Conservation (phyloP, 2,797 vertebrate species). For the Sebastes matsubarae region DNA sequence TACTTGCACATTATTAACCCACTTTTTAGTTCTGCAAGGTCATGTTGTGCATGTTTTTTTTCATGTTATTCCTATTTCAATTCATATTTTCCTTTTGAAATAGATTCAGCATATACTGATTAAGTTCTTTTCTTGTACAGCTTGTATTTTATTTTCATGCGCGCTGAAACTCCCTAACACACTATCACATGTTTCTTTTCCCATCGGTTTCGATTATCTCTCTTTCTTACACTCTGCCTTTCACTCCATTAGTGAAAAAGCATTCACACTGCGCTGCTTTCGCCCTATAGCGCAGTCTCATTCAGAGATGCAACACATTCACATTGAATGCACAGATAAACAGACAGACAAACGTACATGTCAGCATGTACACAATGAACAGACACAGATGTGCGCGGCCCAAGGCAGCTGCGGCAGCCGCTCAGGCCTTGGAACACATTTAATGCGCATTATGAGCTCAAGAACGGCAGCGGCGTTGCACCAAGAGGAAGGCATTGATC, state of each 20-base stretch:
- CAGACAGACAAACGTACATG: neutral
- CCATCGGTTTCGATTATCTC: neutral
- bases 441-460: slow-evolving; percentile 10
- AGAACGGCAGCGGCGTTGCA: slow-evolving; percentile 10
- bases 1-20: neutral
- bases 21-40: neutral
- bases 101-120: neutral
- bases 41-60: neutral
- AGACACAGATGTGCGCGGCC: slow-evolving; percentile 17
- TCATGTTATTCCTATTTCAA: neutral
- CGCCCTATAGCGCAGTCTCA: neutral
- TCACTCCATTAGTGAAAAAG: neutral
- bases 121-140: neutral
- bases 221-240: neutral
- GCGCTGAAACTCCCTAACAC: neutral
- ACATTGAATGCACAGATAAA: slow-evolving; percentile 7
- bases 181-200: neutral
- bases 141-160: slow-evolving; percentile 3
- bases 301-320: neutral
- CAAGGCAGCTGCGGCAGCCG: slow-evolving; percentile 15
- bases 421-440: slow-evolving; percentile 16
- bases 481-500: slow-evolving; percentile 58
- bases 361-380: neutral
- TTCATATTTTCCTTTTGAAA: slow-evolving; percentile 4
- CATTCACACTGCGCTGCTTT: neutral